Evolutionary conservation across 2,888 invertebrate genomes (phyloP).

Genomic region (Brachyptera risi): DNA sequence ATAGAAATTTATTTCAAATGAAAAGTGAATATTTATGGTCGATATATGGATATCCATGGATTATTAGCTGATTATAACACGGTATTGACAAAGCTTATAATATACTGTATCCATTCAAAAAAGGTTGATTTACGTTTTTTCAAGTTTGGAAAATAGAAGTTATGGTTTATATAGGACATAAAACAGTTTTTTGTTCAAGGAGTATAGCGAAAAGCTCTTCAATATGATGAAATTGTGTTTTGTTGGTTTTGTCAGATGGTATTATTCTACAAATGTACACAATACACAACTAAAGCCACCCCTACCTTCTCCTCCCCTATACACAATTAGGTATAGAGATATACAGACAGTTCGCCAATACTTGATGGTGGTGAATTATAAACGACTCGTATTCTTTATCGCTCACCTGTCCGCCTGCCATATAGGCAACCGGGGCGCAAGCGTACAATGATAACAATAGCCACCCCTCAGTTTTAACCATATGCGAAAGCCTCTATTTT

Average conservation of each 20-base stretch:
- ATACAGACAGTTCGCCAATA: constrained; percentile 24
- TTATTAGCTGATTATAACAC: no score
- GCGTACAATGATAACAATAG: background rate
- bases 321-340: constrained; percentile 1
- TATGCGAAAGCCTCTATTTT: no score
- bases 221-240: constrained; percentile 25
- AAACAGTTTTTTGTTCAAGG: no score
- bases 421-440: background rate
- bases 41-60: no score
- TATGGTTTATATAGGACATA: no score
- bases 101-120: no score
- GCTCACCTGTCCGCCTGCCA: constrained; percentile 1
- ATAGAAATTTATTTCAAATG: no score
- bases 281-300: constrained; percentile 15
- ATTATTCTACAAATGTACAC: constrained; percentile 22
- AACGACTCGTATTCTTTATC: constrained; percentile 21
- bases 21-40: no score
- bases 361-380: constrained; percentile 25
- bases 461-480: background rate
- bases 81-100: no score
- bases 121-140: no score
- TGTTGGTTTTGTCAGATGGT: constrained; percentile 26
- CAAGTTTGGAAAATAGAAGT: no score
- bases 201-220: constrained; percentile 10
- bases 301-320: no score